Evolutionary conservation across 2,797 vertebrate species (phyloP), one percentile per base, ranked within the genome.

Genomic region (Pantherophis alleghaniensis): DNA sequence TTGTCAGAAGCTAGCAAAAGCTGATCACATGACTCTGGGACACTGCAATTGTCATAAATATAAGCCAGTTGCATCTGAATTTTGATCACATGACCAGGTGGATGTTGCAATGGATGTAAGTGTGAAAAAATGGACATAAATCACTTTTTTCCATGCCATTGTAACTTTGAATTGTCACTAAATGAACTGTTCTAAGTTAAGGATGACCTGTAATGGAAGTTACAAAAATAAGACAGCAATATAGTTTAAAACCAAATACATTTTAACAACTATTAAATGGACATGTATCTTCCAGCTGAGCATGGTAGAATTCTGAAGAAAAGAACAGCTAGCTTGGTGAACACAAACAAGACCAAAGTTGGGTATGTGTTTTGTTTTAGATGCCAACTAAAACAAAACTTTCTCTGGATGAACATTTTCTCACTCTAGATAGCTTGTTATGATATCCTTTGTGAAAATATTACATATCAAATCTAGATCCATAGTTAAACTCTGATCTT

Each of bases 181-280:
- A 57, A 57, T 57, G 57, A 57, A 18, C 16, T 16, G 56, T 57
- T 57, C 14, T 57, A 57, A 57, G 57, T 57, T 57, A 16, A 57
- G 57, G 57, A 20, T 7, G 0, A 22, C 57, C 56, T 59, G 20
- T 59, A 98, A 98, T 96, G 97, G 98, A 96, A 97, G 94, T 92
- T 95, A 97, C 97, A 98, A 97, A 97, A 97, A 98, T 95, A 97
- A 96, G 95, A 96, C 97, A 97, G 96, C 96, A 96, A 74, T 13
- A 96, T 42, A 83, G 92, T 94, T 95, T 96, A 96, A 97, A 96
- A 96, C 92, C 97, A 98, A 98, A 98, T 97, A 97, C 97, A 98
- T 98, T 95, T 97, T 98, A 98, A 98, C 97, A 98, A 96, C 97
- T 97, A 95, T 97, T 74, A 97, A 98, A 97, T 97, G 98, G 97